Base-by-base conservation (phyloP, 2,888 invertebrate species). In the Bibio marci region DNA sequence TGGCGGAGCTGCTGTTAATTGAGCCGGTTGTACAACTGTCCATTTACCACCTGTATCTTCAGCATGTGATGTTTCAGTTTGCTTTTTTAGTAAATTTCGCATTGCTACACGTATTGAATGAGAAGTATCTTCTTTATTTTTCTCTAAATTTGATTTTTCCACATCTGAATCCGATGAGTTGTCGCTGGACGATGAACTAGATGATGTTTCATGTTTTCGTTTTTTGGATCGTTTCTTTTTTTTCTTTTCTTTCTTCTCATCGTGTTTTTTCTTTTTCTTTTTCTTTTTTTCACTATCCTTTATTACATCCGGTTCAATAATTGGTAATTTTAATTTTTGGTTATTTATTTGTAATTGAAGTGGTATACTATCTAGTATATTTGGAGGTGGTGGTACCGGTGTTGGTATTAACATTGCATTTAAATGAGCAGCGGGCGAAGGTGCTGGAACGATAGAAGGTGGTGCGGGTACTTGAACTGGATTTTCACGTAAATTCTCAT, bases 41-140 rank as follows among this genome's bases (percentile, higher is more conserved):
- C 67, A 59, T 41, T 54, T 51, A 51, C 55, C 47, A 54, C 59
- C 45, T 52, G 58, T 55, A 59, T 55, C 44, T 58, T 62, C 40
- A 13, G 35, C 38, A 26, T 27, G 33, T 28, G 39, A n/a, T 51
- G 54, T 3, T 30, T 49, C 65, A 6, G 27, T 28, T 35, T 66
- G 62, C 35, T 65, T 58, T 44, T 64, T 65, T 49, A 61, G 57
- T 44, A 67, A 66, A 47, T 74, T 74, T 30, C 73, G 64, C 76
- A 76, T 76, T 1, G 72, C 67, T 1, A 76, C 72, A 5, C 74
- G 66, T 48, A 76, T 75, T 34, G 75, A 75, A 45, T 69, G 65
- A 1, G 70, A 67, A 43, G 63, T 66, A 45, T 71, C 70, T 26
- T 53, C 55, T 41, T 49, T 52, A 41, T 53, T 54, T 30, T 56